Conservation (phyloP, 2,888 invertebrate species). For the Megastigmus dorsalis region DNA sequence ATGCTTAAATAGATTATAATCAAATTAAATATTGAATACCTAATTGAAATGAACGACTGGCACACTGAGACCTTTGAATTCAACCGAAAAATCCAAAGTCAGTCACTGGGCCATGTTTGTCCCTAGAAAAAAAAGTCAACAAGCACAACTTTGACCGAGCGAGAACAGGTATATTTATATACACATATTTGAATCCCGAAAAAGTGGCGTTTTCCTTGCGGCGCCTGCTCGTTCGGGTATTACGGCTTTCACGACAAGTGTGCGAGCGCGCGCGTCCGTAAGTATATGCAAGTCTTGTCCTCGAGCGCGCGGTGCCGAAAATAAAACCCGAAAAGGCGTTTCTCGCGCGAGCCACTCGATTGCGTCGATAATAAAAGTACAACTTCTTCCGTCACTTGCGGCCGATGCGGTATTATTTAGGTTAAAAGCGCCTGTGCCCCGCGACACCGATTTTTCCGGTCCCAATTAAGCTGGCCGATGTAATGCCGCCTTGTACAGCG, state of each 20-base stretch:
- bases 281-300: too few species aligned
- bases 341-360: not conserved
- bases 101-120: too few species aligned
- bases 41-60: too few species aligned
- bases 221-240: not conserved
- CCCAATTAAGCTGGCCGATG: too few species aligned
- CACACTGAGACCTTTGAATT: too few species aligned
- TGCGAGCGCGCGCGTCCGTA: too few species aligned
- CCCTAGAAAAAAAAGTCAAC: too few species aligned
- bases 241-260: not conserved
- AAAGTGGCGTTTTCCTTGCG: not conserved
- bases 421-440: constrained; percentile 7
- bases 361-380: constrained; percentile 16
- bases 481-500: not conserved
- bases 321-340: not conserved
- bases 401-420: not conserved
- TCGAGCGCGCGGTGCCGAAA: too few species aligned
- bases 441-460: constrained; percentile 25
- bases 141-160: too few species aligned
- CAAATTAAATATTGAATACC: too few species aligned
- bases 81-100: too few species aligned
- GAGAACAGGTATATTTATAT: not conserved
- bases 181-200: not conserved
- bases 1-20: too few species aligned
- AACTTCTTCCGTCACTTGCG: not conserved